A percentile compares a stretch with the other conserved stretches of the same genome.
Conservation (phyloP, 2,113 vertebrate genomes). For the Peucedramus taeniatus region DNA sequence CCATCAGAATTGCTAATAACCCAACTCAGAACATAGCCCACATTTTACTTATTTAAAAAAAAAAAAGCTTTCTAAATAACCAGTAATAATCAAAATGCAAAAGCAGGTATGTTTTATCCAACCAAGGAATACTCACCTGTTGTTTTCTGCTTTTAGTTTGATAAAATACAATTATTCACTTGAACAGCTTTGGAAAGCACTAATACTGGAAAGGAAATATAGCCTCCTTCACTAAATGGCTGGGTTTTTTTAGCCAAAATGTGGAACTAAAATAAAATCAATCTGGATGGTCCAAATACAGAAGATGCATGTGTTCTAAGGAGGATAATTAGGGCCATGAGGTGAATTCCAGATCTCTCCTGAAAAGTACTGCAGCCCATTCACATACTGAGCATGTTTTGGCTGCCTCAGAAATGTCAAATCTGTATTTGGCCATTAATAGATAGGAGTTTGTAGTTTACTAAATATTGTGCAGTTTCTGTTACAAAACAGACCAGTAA, state of each 20-base stretch:
- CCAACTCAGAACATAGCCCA: not conserved
- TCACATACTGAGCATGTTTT: slow-evolving; percentile 63
- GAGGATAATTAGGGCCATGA: slow-evolving; percentile 16
- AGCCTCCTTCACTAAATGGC: not conserved
- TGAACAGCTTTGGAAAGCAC: not conserved
- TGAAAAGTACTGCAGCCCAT: slow-evolving; percentile 19
- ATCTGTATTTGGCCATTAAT: slow-evolving; percentile 50
- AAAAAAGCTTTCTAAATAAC: not conserved
- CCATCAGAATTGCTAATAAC: not conserved
- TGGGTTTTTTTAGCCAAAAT: not conserved
- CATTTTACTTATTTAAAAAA: not conserved
- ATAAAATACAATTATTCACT: not conserved
- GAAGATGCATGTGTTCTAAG: slow-evolving; percentile 48
- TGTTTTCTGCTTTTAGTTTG: not conserved
- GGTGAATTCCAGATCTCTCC: slow-evolving; percentile 8
- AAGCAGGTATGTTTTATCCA: not conserved
- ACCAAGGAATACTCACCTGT: not conserved
- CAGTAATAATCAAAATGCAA: not conserved
- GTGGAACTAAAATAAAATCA: slow-evolving; percentile 21
- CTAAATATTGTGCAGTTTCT: slow-evolving; percentile 70
- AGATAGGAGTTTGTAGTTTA: slow-evolving; percentile 53
- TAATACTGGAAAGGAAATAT: not conserved
- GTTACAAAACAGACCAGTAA: slow-evolving; percentile 70
- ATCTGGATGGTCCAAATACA: slow-evolving; percentile 26
- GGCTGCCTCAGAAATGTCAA: slow-evolving; percentile 52